phyloP scores from a whole-genome alignment of 2,888 invertebrate species.

The Parochlus steinenii region DNA sequence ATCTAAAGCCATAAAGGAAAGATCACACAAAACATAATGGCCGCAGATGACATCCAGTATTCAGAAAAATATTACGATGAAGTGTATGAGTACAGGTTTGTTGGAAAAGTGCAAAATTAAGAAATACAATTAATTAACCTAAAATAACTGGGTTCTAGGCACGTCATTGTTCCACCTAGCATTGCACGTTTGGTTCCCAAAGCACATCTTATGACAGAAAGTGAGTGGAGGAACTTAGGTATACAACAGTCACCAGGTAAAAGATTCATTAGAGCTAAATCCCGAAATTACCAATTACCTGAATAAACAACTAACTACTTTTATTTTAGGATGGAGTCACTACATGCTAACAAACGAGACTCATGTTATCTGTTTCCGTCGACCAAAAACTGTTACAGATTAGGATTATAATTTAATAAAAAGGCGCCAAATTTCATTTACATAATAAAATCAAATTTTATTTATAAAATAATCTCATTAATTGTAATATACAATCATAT shows the following conservation, averaged over 20 bases:
- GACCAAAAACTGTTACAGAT: constrained; percentile 29
- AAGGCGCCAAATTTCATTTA: no score
- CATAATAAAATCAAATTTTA: no score
- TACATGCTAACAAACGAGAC: constrained; percentile 85
- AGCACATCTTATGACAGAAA: constrained; percentile 82
- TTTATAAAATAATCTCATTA: no score
- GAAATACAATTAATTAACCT: neutral
- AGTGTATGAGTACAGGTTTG: constrained; percentile 72
- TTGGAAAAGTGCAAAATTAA: neutral
- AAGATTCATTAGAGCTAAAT: neutral
- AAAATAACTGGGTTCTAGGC: constrained; percentile 35
- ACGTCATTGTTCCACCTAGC: constrained; percentile 78
- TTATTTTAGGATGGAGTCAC: constrained; percentile 37
- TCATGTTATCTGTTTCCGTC: constrained; percentile 66
- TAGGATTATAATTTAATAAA: no score
- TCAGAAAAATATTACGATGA: constrained; percentile 83
- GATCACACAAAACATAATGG: no score
- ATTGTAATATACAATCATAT: no score
- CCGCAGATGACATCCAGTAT: constrained; percentile 74
- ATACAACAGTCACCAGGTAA: constrained; percentile 84
- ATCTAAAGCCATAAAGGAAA: no score
- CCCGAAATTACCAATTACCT: neutral
- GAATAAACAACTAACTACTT: no score
- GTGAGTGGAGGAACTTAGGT: constrained; percentile 87
- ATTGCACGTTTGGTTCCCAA: constrained; percentile 73